phyloP scores from a whole-genome alignment of 2,888 invertebrate genomes.

The Lissonota sp. region DNA sequence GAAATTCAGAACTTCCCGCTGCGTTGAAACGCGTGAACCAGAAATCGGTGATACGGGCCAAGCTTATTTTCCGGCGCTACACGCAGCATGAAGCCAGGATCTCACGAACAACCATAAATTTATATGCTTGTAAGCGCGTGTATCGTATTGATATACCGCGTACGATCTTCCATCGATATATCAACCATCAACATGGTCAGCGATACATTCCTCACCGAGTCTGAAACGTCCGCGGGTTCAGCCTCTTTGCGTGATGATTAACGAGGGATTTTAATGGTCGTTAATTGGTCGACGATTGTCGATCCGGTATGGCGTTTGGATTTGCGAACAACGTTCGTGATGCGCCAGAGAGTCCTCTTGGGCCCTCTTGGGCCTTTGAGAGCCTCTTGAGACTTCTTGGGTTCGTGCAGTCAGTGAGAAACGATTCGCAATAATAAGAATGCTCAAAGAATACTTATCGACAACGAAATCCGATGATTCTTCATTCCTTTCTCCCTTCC shows the following conservation, averaged over 20 bases:
- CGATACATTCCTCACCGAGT: constrained; percentile 35
- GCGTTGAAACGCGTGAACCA: constrained; percentile 15
- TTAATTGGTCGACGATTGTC: constrained; percentile 59
- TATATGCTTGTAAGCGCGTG: too few species aligned
- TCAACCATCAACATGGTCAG: constrained; percentile 44
- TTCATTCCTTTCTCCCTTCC: constrained; percentile 38
- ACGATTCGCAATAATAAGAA: constrained; percentile 52
- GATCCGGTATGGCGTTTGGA: constrained; percentile 23
- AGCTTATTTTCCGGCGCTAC: constrained; percentile 23
- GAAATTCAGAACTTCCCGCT: constrained; percentile 16
- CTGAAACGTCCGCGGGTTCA: constrained; percentile 28
- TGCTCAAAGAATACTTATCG: constrained; percentile 29
- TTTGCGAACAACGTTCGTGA: constrained; percentile 35
- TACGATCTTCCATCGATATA: constrained; percentile 35
- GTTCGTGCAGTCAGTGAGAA: constrained; percentile 10
- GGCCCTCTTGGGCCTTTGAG: neutral
- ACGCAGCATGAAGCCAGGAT: too few species aligned
- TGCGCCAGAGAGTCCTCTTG: constrained; percentile 6
- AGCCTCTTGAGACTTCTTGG: neutral
- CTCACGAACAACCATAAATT: too few species aligned
- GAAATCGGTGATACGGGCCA: constrained; percentile 26
- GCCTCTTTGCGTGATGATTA: constrained; percentile 51
- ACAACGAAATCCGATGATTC: constrained; percentile 33
- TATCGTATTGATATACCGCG: neutral
- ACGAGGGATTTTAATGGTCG: constrained; percentile 57